Base-by-base conservation (phyloP, 2,888 invertebrate genomes). In the Flexamia atlantica region DNA sequence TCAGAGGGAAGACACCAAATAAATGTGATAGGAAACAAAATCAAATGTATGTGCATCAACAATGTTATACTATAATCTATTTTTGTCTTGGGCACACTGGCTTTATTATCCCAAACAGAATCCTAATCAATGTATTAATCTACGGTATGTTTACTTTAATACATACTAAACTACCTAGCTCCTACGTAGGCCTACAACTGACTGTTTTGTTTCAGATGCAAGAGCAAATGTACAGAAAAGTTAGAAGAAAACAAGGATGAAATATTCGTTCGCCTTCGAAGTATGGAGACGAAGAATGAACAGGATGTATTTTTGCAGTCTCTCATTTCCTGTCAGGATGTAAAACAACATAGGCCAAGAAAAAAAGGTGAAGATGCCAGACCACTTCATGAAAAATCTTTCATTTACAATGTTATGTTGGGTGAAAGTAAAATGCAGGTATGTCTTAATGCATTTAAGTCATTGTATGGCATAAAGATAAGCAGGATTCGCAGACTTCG, bases 401-500 rank as follows among this genome's bases (percentile, higher is more conserved):
- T 81, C 36, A 81, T 30, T 36, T 81, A 81, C 40, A 10, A 64
- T 60, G 42, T 81, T 36, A 28, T 81, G 64, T 20, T 81, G 30
- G 81, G 81, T 64, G 40, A 81, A 23, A 30, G 30, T 25, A 81
- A 64, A 81, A 40, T 32, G 23, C 23, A 81, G 81, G 64, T 81
- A 36, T 81, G 81, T 81, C n/a, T 81, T 60, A 68, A 60, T 68
- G 81, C 81, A 30, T 81, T 30, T 40, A 57, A 81, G 60, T 81
- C 60, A 23, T 68, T 81, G 9, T 81, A 81, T 36, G 81, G 81
- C 28, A 81, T 81, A 25, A 60, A 81, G 12, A 81, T 81, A 23
- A 81, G 81, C 42, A 30, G 81, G 23, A 81, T 60, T 28, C 28
- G 81, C 20, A 81, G 81, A 64, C 64, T 81, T 60, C 30, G 36